Percentiles rank a stretch among this genome's conserved stretches.
Evolutionary conservation across 2,113 vertebrate species (phyloP).

Genomic region (Phocoena sinus): DNA sequence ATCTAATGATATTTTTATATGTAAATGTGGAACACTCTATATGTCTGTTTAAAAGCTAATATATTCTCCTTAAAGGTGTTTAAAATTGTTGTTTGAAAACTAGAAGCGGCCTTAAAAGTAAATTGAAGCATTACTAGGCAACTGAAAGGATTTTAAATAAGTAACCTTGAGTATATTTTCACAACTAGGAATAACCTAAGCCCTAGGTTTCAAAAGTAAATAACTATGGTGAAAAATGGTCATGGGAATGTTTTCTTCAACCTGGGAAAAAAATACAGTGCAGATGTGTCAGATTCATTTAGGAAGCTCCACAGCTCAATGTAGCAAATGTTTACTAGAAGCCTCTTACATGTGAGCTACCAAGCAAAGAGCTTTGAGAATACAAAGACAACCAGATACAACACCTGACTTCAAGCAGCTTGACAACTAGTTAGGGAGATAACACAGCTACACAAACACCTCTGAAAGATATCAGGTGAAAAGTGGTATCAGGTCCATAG

Average conservation of each 20-base stretch:
- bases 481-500: not conserved
- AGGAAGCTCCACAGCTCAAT: not conserved
- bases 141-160: not conserved
- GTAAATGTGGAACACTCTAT: slow-evolving; percentile 38
- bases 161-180: not conserved
- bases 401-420: not conserved
- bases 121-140: not conserved
- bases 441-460: not conserved
- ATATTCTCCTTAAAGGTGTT: slow-evolving; percentile 42
- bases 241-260: not conserved
- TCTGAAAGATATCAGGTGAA: not conserved
- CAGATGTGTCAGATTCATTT: not conserved
- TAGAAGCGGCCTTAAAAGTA: slow-evolving; percentile 35
- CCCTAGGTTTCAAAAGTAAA: slow-evolving; percentile 15
- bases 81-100: slow-evolving; percentile 52
- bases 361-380: not conserved
- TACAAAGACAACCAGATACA: not conserved
- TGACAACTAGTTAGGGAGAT: not conserved
- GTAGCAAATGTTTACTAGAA: not conserved
- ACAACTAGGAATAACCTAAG: slow-evolving; percentile 14
- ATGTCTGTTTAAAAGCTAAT: slow-evolving; percentile 36
- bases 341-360: not conserved
- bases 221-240: not conserved
- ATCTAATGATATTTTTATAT: slow-evolving; percentile 35
- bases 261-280: not conserved